A percentile compares a stretch with the other conserved stretches of the same genome.
phyloP scores from a whole-genome alignment of 2,113 vertebrate species.

The Lethenteron camtschaticum region DNA sequence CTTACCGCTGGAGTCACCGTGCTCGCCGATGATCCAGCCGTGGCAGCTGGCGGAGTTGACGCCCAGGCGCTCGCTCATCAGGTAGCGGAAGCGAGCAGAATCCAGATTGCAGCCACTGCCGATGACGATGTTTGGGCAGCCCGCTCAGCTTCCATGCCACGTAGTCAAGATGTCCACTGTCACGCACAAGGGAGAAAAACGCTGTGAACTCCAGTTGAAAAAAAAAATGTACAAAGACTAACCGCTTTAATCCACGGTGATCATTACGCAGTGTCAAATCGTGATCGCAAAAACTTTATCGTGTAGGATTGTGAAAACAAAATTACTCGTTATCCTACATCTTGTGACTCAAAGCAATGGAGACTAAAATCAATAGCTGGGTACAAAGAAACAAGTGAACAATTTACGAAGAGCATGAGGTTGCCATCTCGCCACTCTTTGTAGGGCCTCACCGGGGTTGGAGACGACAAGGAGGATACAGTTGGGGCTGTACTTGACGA shows the following conservation, averaged over 20 bases:
- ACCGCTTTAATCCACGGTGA: background rate
- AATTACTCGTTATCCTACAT: no score
- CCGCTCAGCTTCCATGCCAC: constrained; percentile 98
- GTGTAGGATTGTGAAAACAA: no score
- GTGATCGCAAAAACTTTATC: no score
- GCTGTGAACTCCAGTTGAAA: background rate
- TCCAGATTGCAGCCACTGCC: constrained; percentile 94
- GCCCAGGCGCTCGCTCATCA: constrained; percentile 66
- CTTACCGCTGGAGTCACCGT: constrained; percentile 86
- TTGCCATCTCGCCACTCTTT: background rate
- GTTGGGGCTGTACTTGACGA: constrained; percentile 68
- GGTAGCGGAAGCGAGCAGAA: constrained; percentile 66
- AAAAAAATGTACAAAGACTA: background rate
- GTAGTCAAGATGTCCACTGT: constrained; percentile 85
- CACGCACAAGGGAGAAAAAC: constrained; percentile 7
- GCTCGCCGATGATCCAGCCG: constrained; percentile 86
- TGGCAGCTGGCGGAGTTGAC: constrained; percentile 71
- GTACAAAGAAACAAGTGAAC: no score
- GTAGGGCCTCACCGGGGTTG: constrained; percentile 53
- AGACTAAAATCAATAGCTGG: no score
- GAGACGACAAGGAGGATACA: constrained; percentile 77
- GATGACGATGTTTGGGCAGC: constrained; percentile 71
- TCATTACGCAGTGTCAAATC: background rate
- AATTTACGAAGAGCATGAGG: no score
- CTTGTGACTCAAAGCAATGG: no score